Evolutionary conservation across 92 coral and sea anemone species (phyloP).

Genomic region (Hydrozoanthus gracilis): DNA sequence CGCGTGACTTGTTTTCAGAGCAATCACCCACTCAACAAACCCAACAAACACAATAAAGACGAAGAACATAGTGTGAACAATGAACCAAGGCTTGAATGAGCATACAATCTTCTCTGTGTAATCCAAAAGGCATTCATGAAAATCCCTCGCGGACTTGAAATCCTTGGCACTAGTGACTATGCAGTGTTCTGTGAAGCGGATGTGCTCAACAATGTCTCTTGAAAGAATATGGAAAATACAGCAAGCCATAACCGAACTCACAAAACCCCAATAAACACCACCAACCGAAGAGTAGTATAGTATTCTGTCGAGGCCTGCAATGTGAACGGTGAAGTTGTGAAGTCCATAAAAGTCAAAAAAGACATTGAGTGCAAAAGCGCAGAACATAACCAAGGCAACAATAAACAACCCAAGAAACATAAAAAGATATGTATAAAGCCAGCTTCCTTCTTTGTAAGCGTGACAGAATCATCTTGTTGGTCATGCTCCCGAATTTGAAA

Average conservation of each 20-base stretch:
- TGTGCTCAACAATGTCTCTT: slow-evolving; percentile 62
- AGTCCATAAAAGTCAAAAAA: slow-evolving; percentile 65
- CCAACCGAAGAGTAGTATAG: slow-evolving; percentile 49
- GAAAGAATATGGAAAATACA: slow-evolving; percentile 70
- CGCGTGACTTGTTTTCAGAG: slow-evolving; percentile 28
- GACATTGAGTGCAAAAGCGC: slow-evolving; percentile 56
- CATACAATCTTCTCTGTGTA: slow-evolving; percentile 63
- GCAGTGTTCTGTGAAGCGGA: slow-evolving; percentile 62
- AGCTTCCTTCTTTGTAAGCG: slow-evolving; percentile 53
- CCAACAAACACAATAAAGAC: slow-evolving; percentile 52
- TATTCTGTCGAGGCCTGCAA: slow-evolving; percentile 46
- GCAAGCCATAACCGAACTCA: slow-evolving; percentile 59
- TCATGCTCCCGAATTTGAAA: slow-evolving; percentile 49
- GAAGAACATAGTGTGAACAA: slow-evolving; percentile 65
- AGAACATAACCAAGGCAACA: slow-evolving; percentile 52
- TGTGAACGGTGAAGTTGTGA: slow-evolving; percentile 60
- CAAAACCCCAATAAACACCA: slow-evolving; percentile 62
- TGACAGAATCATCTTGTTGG: slow-evolving; percentile 48
- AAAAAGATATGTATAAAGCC: slow-evolving; percentile 58
- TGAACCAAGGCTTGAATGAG: slow-evolving; percentile 65
- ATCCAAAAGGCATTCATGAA: slow-evolving; percentile 66
- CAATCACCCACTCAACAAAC: slow-evolving; percentile 61
- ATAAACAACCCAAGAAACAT: slow-evolving; percentile 56
- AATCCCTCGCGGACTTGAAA: slow-evolving; percentile 59
- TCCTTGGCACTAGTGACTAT: slow-evolving; percentile 53